Percentiles rank a stretch among this genome's conserved stretches.
Evolutionary conservation across 2,113 vertebrate genomes (phyloP).

Genomic region (Cyanistes caeruleus): DNA sequence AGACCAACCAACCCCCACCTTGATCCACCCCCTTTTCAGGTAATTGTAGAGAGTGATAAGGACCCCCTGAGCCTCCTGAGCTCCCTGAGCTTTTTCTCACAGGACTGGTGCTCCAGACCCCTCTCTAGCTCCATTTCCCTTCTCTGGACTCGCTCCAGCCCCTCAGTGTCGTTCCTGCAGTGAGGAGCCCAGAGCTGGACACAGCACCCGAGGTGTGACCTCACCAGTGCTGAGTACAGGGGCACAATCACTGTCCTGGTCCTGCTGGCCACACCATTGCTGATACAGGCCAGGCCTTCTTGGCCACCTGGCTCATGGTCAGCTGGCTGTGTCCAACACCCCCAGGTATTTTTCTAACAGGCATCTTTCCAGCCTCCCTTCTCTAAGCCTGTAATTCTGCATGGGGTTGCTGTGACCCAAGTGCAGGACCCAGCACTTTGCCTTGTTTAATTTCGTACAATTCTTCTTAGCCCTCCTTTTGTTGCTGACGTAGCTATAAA

Average conservation of each 20-base stretch:
- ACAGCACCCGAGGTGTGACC: rapidly evolving
- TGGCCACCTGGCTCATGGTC: neutral
- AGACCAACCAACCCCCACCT: neutral
- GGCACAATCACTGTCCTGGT: rapidly evolving
- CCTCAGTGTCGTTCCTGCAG: neutral
- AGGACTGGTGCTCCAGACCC: neutral
- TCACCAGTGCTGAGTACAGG: too few relatives aligned
- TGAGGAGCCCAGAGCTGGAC: neutral
- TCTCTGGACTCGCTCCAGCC: rapidly evolving
- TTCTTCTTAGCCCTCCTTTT: neutral
- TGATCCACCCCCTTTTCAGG: neutral
- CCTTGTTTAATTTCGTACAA: neutral
- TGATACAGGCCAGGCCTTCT: rapidly evolving
- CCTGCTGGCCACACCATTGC: neutral
- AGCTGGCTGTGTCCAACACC: neutral
- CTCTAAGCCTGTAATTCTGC: neutral
- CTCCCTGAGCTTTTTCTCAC: neutral
- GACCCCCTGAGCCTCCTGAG: neutral
- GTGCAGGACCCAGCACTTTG: neutral
- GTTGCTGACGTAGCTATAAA: neutral
- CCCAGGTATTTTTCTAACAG: neutral
- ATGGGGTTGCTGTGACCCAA: neutral
- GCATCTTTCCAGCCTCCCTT: neutral
- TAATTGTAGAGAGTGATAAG: neutral
- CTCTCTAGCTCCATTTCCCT: neutral